phyloP scores from a whole-genome alignment of 2,797 vertebrate genomes.

The Cyclura pinguis region DNA sequence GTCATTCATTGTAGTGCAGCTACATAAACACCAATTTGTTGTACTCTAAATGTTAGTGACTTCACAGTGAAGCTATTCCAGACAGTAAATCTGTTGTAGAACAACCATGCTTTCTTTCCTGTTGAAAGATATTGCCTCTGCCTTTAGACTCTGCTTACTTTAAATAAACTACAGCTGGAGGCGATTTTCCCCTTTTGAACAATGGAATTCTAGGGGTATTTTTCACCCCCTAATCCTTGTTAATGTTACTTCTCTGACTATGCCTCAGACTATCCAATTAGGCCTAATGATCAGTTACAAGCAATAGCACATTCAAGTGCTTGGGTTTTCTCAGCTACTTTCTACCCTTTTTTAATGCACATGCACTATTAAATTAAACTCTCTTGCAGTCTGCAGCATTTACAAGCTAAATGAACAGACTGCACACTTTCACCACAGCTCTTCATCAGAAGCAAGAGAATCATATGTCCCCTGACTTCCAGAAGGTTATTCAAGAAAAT shows the following conservation, averaged over 20 bases:
- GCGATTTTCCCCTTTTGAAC: not conserved
- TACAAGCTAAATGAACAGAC: slow-evolving; percentile 16
- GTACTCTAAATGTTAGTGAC: slow-evolving; percentile 19
- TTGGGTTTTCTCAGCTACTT: slow-evolving; percentile 1
- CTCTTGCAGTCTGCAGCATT: slow-evolving; percentile 6
- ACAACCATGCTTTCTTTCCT: slow-evolving; percentile 38
- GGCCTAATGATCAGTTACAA: slow-evolving; percentile 27
- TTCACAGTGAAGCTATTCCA: slow-evolving; percentile 19
- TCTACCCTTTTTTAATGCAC: slow-evolving; percentile 12
- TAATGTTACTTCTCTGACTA: slow-evolving; percentile 4
- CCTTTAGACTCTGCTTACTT: slow-evolving; percentile 4
- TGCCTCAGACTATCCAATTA: slow-evolving; percentile 33
- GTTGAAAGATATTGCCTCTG: not conserved
- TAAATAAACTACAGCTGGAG: slow-evolving; percentile 26
- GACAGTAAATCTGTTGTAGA: slow-evolving; percentile 39
- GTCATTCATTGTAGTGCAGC: slow-evolving; percentile 31
- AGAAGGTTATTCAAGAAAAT: slow-evolving; percentile 13
- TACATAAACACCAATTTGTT: slow-evolving; percentile 38
- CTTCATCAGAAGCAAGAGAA: not conserved
- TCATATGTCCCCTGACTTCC: not conserved
- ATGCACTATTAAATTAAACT: slow-evolving; percentile 13
- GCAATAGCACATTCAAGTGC: slow-evolving; percentile 13
- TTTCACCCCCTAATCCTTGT: not conserved
- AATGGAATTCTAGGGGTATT: not conserved
- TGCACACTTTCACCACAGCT: not conserved